Conservation (phyloP, 2,888 invertebrate genomes). For the Dicycla oo region DNA sequence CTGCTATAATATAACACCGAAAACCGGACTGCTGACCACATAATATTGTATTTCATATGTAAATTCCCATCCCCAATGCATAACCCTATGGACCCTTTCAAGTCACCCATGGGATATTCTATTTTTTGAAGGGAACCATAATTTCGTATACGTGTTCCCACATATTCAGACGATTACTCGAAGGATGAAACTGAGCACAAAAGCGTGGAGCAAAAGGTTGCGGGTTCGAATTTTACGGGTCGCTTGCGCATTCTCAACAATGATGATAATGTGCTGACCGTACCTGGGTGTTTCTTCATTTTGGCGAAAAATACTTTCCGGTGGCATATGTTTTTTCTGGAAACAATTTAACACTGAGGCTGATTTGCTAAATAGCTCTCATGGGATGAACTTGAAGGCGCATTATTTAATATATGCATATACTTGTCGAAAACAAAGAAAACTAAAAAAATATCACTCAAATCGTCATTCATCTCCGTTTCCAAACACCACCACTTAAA, state of each 20-base stretch:
- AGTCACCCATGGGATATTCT: not conserved
- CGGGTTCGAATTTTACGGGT: constrained; percentile 61
- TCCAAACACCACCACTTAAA: too few relatives aligned
- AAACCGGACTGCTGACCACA: not conserved
- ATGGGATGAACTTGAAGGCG: too few relatives aligned
- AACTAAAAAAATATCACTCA: too few relatives aligned
- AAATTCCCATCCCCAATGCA: not conserved
- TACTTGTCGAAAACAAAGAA: too few relatives aligned
- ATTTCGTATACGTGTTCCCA: constrained; percentile 30
- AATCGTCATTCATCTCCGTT: too few relatives aligned
- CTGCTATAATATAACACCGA: not conserved
- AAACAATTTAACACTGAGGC: too few relatives aligned
- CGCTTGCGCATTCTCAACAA: constrained; percentile 51
- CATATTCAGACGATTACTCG: constrained; percentile 23
- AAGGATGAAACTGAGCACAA: constrained; percentile 46
- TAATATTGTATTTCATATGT: not conserved
- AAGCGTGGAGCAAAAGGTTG: constrained; percentile 60
- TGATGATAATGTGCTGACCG: constrained; percentile 43
- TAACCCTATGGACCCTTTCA: not conserved
- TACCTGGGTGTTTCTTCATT: too few relatives aligned
- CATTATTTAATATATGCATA: too few relatives aligned
- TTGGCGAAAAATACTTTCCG: too few relatives aligned
- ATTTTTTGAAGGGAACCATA: constrained; percentile 27
- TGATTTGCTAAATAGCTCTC: too few relatives aligned
- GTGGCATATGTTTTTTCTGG: too few relatives aligned